phyloP scores from a whole-genome alignment of 1,140 invertebrate species.

The Caenorhabditis briggsae region DNA sequence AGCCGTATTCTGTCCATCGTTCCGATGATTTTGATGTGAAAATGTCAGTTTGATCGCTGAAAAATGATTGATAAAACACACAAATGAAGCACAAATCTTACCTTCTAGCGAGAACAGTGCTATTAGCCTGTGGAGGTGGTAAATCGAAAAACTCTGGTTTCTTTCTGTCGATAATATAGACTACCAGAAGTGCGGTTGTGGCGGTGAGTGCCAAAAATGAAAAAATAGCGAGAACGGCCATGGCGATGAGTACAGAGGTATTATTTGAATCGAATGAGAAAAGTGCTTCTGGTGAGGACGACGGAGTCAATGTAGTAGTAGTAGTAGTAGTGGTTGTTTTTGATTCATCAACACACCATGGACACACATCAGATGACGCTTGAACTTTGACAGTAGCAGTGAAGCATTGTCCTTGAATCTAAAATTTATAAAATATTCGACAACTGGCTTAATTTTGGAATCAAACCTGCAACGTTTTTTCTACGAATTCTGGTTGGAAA shows the following conservation, averaged over 20 bases:
- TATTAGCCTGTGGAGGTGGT: constrained; percentile 17
- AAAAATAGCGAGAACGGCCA: not conserved
- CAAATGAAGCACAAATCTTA: not conserved
- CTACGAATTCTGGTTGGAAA: not conserved
- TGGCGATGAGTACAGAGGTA: not conserved
- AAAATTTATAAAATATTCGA: not conserved
- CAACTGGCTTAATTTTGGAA: not conserved
- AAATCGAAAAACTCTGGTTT: constrained; percentile 36
- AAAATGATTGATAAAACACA: not conserved
- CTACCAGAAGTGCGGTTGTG: not conserved
- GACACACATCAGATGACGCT: constrained; percentile 13
- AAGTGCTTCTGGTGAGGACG: not conserved
- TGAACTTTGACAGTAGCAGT: constrained; percentile 16
- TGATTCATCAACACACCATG: constrained; percentile 44
- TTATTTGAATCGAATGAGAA: constrained; percentile 28
- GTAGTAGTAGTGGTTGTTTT: not conserved
- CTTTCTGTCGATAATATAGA: constrained; percentile 33
- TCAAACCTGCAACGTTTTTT: constrained; percentile 8
- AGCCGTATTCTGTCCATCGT: constrained; percentile 36
- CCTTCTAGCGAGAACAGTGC: constrained; percentile 31
- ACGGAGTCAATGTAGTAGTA: not conserved
- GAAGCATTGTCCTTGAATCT: constrained; percentile 46
- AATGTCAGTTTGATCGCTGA: not conserved
- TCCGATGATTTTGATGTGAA: constrained; percentile 34
- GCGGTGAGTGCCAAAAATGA: constrained; percentile 32